phyloP scores from a whole-genome alignment of 2,113 vertebrate genomes.

The Mesoclemmys tuberculata region DNA sequence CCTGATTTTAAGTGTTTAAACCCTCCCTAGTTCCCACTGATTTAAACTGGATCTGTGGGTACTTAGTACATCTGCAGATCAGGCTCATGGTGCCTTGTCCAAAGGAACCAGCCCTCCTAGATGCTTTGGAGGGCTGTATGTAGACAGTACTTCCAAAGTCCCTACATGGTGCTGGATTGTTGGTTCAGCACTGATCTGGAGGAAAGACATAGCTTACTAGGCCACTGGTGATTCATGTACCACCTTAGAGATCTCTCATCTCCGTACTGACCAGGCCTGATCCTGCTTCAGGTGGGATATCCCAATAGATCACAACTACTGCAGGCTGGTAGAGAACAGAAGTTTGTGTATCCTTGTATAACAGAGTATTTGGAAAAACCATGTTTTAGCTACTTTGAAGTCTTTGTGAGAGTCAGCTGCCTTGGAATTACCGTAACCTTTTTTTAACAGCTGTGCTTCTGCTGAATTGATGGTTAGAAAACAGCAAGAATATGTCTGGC shows the following conservation, averaged over 20 bases:
- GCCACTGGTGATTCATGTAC: background rate
- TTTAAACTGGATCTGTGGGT: background rate
- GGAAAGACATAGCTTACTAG: background rate
- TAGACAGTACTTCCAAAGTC: too few relatives aligned
- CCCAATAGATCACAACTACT: background rate
- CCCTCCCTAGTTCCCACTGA: background rate
- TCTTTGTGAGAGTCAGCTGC: background rate
- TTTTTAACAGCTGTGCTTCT: background rate
- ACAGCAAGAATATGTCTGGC: background rate
- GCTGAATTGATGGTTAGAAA: background rate
- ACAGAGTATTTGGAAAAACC: fast-evolving
- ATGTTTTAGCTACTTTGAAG: background rate
- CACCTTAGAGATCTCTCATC: background rate
- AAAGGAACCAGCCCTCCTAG: background rate
- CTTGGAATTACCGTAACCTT: background rate
- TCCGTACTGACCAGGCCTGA: background rate
- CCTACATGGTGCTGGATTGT: too few relatives aligned
- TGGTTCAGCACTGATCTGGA: background rate
- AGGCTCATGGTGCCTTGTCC: background rate
- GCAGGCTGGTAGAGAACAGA: background rate
- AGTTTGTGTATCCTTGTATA: too few relatives aligned
- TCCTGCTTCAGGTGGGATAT: background rate
- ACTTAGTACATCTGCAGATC: background rate
- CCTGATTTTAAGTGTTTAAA: background rate
- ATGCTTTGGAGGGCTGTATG: background rate